Evolutionary conservation across 2,888 invertebrate species (phyloP), one percentile per base, ranked within the genome.

Genomic region (Morpho deidamia): DNA sequence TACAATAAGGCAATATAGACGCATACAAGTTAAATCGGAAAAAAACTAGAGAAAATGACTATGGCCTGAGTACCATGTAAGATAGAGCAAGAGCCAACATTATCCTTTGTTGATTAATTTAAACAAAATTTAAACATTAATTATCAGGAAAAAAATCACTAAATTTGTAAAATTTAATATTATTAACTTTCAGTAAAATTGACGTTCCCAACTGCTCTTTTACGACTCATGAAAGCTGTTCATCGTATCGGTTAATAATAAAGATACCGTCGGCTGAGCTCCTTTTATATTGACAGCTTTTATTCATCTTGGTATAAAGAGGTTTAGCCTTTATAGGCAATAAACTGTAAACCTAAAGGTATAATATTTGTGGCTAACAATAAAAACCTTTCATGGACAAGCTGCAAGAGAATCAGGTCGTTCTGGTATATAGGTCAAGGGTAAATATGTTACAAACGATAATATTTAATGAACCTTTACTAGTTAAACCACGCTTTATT

Each of bases 341-440:
- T 55, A 43, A 53, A 53, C 43, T 37, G 11, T 48, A 32, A 39
- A 44, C 11, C 10, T 32, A 46, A 10, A 10, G 23, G 23, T 44
- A 44, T 47, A 48, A 40, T 37, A 12, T 14, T 35, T 50, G 40
- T 43, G 50, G 11, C 33, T 43, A 33, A 47, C 12, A 39, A 32
- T 35, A 46, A 23, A 38, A 41, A 43, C n/a, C 23, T 32, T 42
- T 50, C 33, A 44, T 50, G 46, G 46, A 32, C 46, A 37, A 37
- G 32, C 42, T 49, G 50, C 53, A 14, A 52, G 45, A 23, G 45
- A 53, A 53, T 53, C 43, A 44, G 58, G 58, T 56, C 58, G 37
- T 12, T 8, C 11, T 9, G 11, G 47, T 53, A 56, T 44, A 58
- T 53, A 44, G 58, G 58, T 51, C 58, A 58, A 58, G 55, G 58